Evolutionary conservation across 2,888 invertebrate species (phyloP).

Genomic region (Argyra leucocephala): DNA sequence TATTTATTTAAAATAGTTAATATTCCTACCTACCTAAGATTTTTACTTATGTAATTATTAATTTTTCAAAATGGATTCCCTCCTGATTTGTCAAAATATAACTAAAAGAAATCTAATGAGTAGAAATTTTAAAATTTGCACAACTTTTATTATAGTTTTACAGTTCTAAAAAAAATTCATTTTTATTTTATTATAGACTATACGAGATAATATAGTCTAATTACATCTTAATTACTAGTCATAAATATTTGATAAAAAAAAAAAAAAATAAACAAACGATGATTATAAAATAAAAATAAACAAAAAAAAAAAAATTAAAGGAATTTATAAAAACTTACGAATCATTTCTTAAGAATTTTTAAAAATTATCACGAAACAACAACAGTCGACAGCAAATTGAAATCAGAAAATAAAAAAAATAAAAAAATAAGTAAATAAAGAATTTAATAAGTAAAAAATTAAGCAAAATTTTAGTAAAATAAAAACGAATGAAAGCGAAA

Average conservation of each 20-base stretch:
- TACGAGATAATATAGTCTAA: neutral
- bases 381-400: no score
- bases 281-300: neutral
- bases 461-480: neutral
- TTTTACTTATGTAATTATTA: no score
- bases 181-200: neutral
- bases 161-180: no score
- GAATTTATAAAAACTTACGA: neutral
- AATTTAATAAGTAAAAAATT: neutral
- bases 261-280: neutral
- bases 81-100: no score
- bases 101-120: no score
- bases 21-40: no score
- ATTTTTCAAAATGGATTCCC: no score
- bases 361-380: neutral
- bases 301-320: neutral
- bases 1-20: no score
- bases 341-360: neutral
- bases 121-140: no score
- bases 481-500: neutral
- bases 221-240: slow-evolving; percentile 3
- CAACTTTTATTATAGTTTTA: no score
- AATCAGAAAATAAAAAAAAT: neutral
- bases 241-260: slow-evolving; percentile 1
- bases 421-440: neutral